Evolutionary conservation across 2,113 vertebrate species (phyloP), one percentile per base, ranked within the genome.

Genomic region (Phaetusa simplex): DNA sequence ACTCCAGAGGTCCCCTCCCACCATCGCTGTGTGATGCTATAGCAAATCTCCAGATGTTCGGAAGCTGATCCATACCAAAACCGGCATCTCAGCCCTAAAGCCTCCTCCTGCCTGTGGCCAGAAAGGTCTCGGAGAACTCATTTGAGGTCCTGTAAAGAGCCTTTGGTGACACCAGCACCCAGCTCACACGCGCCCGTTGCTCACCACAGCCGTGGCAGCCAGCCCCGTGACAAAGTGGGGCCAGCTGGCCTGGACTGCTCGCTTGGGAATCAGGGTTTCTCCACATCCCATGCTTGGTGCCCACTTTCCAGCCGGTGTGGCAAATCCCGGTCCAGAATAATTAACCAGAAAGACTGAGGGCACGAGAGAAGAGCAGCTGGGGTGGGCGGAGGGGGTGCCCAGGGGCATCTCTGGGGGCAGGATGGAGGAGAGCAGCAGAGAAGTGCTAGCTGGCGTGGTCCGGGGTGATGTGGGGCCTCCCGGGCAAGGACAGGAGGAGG

Each of bases 111-210:
- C 64, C 55, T 61, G 7, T 40, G 55, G 13, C 22, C 45, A 42
- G 65, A 82, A 81, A 6, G 9, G 26, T 71, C 52, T 79, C 56
- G 23, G 47, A 87, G 74, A 71, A 43, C 32, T 88, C 40, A 47
- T 45, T 2, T 59, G 53, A 76, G 34, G n/a, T 56, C 20, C 50
- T 86, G 20, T 34, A 29, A 71, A 72, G 56, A 38, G 18, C 14
- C 21, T 59, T 50, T 2, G 23, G 43, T 85, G 73, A 53, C 8
- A 32, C 9, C 34, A 81, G 43, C 20, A 65, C 45, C 30, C 58
- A 59, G 49, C n/a, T 52, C 38, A 21, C 45, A 8, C 1, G 0
- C 69, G n/a, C 17, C 21, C 0, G 0, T 36, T 14, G 8, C 32
- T 83, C 26, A 4, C 52, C 3, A 3, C n/a, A 47, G 30, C 69